Evolutionary conservation across 2,113 vertebrate genomes (phyloP).

Genomic region (Zeus faber): DNA sequence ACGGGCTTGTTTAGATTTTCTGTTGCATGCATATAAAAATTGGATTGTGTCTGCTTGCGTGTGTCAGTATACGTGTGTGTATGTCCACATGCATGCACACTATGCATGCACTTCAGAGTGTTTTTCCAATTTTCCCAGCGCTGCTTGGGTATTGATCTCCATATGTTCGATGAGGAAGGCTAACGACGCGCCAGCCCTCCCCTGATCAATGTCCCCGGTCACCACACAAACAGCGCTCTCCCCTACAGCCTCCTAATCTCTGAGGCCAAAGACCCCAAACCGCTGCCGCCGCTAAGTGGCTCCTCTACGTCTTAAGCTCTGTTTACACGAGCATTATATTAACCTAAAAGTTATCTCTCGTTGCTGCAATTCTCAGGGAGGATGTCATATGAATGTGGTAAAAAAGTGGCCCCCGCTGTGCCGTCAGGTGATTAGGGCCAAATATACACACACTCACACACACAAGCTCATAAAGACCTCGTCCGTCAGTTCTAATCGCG

Average conservation of each 20-base stretch:
- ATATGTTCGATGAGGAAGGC: constrained; percentile 67
- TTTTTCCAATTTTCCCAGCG: constrained; percentile 47
- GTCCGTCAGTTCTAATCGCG: too few relatives aligned
- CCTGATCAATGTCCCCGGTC: constrained; percentile 54
- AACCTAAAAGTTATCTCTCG: too few relatives aligned
- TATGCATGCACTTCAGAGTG: not conserved
- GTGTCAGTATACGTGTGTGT: not conserved
- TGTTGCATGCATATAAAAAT: not conserved
- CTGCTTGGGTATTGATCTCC: constrained; percentile 64
- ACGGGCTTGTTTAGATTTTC: not conserved
- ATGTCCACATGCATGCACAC: not conserved
- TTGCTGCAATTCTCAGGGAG: too few relatives aligned
- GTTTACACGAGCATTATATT: too few relatives aligned
- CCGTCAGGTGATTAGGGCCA: too few relatives aligned
- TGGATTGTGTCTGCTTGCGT: not conserved
- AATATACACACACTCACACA: too few relatives aligned
- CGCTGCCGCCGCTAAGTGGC: too few relatives aligned
- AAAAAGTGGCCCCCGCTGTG: too few relatives aligned
- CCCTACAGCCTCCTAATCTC: constrained; percentile 32
- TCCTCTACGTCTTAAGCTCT: too few relatives aligned
- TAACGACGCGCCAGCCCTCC: constrained; percentile 55
- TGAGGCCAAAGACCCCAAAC: too few relatives aligned
- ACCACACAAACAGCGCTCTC: constrained; percentile 7
- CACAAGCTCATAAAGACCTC: too few relatives aligned
- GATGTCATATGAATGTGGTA: too few relatives aligned